Evolutionary conservation across 1,140 invertebrate species (phyloP).

Genomic region (Lethrus apterus): DNA sequence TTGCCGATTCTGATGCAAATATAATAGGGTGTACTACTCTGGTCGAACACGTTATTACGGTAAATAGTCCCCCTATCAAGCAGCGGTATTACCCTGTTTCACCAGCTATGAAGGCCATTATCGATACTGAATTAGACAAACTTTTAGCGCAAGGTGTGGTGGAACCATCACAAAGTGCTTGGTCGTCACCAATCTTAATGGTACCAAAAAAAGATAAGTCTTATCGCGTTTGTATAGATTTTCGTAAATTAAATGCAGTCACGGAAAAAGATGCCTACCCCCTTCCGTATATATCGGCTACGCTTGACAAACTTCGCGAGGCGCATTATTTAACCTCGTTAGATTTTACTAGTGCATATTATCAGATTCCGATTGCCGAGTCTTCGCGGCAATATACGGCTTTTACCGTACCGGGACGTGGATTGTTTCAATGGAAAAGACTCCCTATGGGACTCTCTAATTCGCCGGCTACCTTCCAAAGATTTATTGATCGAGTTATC

Average conservation of each 20-base stretch:
- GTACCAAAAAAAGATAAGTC: constrained; percentile 21
- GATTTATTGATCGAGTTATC: not conserved
- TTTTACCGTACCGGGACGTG: constrained; percentile 29
- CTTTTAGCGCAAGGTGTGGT: constrained; percentile 25
- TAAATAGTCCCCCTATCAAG: not conserved
- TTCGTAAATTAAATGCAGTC: constrained; percentile 27
- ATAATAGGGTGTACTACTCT: not conserved
- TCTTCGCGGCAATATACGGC: constrained; percentile 25
- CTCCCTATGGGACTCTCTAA: constrained; percentile 34
- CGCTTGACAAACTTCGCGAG: constrained; percentile 31
- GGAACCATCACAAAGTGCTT: constrained; percentile 23
- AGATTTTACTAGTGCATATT: constrained; percentile 31
- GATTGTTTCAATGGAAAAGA: constrained; percentile 29
- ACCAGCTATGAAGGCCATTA: not conserved
- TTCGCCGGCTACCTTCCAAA: constrained; percentile 37
- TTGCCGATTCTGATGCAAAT: not conserved
- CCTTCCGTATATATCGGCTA: constrained; percentile 28
- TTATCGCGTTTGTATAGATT: constrained; percentile 26
- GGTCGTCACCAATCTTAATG: constrained; percentile 27
- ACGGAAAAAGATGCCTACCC: constrained; percentile 29
- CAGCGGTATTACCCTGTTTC: not conserved
- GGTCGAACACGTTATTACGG: not conserved
- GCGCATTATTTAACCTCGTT: constrained; percentile 26
- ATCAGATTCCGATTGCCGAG: constrained; percentile 27
- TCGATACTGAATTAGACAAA: constrained; percentile 18